phyloP scores from a whole-genome alignment of 1,140 invertebrate species.

The Drosophila jambulina region DNA sequence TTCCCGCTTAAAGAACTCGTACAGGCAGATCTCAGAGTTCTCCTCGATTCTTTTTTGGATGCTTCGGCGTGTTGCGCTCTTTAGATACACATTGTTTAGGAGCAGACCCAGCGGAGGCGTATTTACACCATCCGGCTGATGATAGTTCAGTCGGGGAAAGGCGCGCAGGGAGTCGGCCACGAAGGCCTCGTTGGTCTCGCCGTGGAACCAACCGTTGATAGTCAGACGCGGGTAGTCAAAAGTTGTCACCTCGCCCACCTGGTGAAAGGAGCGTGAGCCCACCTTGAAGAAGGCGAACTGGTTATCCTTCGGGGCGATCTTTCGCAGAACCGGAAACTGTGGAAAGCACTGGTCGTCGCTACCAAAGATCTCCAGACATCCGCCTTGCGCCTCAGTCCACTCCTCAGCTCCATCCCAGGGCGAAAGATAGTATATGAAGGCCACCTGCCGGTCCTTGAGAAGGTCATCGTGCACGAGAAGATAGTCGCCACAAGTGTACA shows the following conservation, averaged over 20 bases:
- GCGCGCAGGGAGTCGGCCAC: constrained; percentile 67
- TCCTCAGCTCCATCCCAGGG: constrained; percentile 86
- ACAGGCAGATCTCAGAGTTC: constrained; percentile 87
- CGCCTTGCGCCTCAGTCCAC: constrained; percentile 88
- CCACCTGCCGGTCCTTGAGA: constrained; percentile 89
- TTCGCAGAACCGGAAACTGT: constrained; percentile 85
- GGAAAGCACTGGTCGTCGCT: constrained; percentile 87
- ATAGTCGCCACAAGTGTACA: constrained; percentile 90
- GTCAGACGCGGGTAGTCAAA: constrained; percentile 88
- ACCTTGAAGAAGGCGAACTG: constrained; percentile 91
- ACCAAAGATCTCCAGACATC: constrained; percentile 88
- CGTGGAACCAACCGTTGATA: constrained; percentile 92
- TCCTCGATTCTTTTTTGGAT: constrained; percentile 87
- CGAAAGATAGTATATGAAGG: constrained; percentile 90
- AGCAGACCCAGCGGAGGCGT: constrained; percentile 83
- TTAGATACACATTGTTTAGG: constrained; percentile 86
- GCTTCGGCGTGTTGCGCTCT: constrained; percentile 82
- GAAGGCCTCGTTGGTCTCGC: constrained; percentile 84
- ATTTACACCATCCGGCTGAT: constrained; percentile 61
- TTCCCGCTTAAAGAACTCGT: constrained; percentile 86
- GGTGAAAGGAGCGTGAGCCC: constrained; percentile 82
- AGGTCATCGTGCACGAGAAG: constrained; percentile 91
- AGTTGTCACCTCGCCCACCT: constrained; percentile 89
- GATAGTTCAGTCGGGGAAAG: constrained; percentile 71
- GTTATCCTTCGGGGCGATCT: constrained; percentile 89